These are phyloP conservation scores for Hyperoplus immaculatus DNA, from an alignment of 2,797 vertebrate genomes.

Conservation along the genomic window DNA sequence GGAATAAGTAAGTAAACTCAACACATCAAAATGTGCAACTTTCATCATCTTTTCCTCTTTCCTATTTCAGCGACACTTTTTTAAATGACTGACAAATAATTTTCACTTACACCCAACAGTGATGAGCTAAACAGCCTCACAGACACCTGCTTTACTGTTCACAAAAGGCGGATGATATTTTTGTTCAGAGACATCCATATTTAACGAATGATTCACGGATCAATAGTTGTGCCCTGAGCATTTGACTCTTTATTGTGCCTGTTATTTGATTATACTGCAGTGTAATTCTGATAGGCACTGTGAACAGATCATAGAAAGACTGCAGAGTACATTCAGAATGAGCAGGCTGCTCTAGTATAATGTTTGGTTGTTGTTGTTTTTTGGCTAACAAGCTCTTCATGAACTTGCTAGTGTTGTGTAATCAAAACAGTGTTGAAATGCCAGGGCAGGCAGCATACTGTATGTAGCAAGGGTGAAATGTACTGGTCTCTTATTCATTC, in stretches of 20 bases:
- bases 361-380: background rate
- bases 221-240: conserved; percentile 63
- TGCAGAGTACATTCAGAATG: conserved; percentile 32
- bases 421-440: conserved; percentile 42
- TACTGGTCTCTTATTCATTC: conserved; percentile 16
- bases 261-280: conserved; percentile 67
- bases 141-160: conserved; percentile 33
- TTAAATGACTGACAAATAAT: background rate
- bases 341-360: conserved; percentile 21
- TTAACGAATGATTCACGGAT: conserved; percentile 71
- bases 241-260: conserved; percentile 52
- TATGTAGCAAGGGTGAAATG: conserved; percentile 10
- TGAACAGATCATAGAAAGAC: conserved; percentile 18
- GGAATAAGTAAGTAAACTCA: no score
- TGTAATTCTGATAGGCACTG: conserved; percentile 41
- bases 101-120: background rate
- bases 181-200: conserved; percentile 63
- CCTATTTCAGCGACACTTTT: background rate
- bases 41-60: background rate
- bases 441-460: conserved; percentile 14
- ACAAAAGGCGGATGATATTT: conserved; percentile 53
- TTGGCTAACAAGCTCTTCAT: conserved; percentile 29
- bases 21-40: background rate
- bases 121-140: conserved; percentile 7
- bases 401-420: conserved; percentile 44